These are phyloP conservation scores for Dryadula phaetusa DNA, from an alignment of 2,888 invertebrate genomes.

Conservation along the genomic window DNA sequence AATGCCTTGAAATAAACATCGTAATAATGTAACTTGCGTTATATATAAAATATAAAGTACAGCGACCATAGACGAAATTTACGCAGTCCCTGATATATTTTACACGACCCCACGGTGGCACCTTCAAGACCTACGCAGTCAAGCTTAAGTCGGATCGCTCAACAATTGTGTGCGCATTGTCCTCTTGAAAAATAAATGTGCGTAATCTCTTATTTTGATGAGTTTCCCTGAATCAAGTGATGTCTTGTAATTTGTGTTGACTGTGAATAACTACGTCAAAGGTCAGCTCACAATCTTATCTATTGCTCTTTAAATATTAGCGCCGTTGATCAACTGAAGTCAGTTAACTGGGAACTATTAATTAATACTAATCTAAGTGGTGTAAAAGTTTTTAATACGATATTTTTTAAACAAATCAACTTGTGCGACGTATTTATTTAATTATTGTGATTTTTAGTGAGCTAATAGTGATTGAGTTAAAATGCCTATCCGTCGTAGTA, in stretches of 20 bases:
- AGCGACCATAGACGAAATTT: not conserved
- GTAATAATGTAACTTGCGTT: not conserved
- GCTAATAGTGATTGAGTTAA: constrained; percentile 51
- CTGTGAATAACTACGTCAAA: constrained; percentile 75
- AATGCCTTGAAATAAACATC: not conserved
- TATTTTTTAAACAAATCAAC: constrained; percentile 13
- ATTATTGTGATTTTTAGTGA: constrained; percentile 47
- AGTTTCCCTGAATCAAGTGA: constrained; percentile 63
- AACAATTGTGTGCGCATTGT: constrained; percentile 56
- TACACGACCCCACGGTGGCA: constrained; percentile 61
- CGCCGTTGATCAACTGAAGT: constrained; percentile 75
- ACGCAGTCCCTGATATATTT: constrained; percentile 53
- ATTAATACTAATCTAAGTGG: constrained; percentile 60
- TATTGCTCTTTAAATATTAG: constrained; percentile 79
- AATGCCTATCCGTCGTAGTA: constrained; percentile 79
- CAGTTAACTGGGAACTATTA: constrained; percentile 74
- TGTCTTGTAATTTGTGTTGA: constrained; percentile 76
- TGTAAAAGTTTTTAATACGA: constrained; percentile 43
- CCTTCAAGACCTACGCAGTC: constrained; percentile 56
- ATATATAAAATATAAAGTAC: not conserved
- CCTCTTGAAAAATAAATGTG: constrained; percentile 56
- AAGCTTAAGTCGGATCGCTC: constrained; percentile 49
- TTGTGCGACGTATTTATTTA: constrained; percentile 28
- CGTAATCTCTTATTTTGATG: constrained; percentile 75
- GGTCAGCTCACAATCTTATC: constrained; percentile 80